These are phyloP conservation scores for Cinclus cinclus DNA, from an alignment of 2,113 vertebrate genomes.

Conservation along the genomic window DNA sequence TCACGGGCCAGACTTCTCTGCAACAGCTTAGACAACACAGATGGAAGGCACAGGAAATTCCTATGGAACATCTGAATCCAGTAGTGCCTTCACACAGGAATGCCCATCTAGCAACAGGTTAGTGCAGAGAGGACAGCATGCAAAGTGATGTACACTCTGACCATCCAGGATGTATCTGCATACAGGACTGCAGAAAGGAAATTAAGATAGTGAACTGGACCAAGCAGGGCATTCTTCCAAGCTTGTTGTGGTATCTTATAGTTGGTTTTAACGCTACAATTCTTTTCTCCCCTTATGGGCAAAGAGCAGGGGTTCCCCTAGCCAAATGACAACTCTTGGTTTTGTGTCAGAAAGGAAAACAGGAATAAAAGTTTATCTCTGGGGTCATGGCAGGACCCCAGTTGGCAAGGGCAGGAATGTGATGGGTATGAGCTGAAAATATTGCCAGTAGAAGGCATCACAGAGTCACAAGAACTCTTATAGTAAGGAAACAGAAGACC, in stretches of 20 bases:
- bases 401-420: rapidly evolving
- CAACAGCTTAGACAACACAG: background rate
- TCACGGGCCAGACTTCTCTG: rapidly evolving
- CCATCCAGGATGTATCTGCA: background rate
- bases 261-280: background rate
- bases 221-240: background rate
- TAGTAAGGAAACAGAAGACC: background rate
- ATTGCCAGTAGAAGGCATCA: background rate
- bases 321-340: background rate
- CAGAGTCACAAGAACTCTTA: background rate
- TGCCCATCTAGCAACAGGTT: background rate
- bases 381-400: background rate
- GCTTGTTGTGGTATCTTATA: background rate
- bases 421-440: background rate
- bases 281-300: background rate
- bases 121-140: background rate
- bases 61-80: background rate
- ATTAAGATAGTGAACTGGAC: background rate
- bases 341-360: background rate
- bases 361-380: background rate
- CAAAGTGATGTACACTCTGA: background rate
- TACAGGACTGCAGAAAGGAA: background rate
- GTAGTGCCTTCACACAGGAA: background rate
- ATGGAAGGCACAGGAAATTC: background rate
- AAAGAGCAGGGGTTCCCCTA: background rate